Conservation (phyloP, 2,797 vertebrate species). For the Kryptopterus vitreolus region DNA sequence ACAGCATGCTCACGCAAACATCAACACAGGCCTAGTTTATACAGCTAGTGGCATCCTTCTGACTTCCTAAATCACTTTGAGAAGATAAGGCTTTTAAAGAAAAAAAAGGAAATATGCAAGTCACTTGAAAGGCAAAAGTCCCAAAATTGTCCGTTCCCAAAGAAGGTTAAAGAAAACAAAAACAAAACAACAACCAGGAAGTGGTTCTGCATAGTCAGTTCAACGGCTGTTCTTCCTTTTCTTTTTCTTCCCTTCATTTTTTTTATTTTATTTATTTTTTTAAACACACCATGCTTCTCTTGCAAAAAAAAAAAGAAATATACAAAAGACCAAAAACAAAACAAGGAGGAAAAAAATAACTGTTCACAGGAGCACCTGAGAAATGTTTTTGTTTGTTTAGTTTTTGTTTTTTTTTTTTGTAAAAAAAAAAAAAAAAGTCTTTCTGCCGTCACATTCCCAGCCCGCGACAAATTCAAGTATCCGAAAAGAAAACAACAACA, state of each 20-base stretch:
- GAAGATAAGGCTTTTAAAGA: conserved; percentile 72
- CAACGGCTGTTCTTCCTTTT: conserved; percentile 67
- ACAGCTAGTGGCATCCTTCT: neutral
- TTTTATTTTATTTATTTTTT: conserved; percentile 1
- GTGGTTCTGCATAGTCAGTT: conserved; percentile 82
- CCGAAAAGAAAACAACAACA: conserved; percentile 68
- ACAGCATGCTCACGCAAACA: neutral
- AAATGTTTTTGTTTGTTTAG: conserved; percentile 72
- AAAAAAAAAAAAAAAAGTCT: conserved; percentile 69
- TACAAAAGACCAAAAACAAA: conserved; percentile 55
- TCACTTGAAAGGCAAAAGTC: conserved; percentile 62
- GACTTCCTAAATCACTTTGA: neutral
- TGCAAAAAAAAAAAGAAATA: conserved; percentile 58
- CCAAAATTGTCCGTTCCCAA: conserved; percentile 38
- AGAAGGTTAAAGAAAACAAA: conserved; percentile 40
- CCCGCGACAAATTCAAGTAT: conserved; percentile 85
- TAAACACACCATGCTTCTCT: conserved; percentile 64
- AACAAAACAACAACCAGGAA: conserved; percentile 58
- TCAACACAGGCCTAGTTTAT: neutral
- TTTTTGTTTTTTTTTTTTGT: conserved; percentile 60
- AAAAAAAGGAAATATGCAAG: conserved; percentile 50
- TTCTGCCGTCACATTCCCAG: conserved; percentile 76
- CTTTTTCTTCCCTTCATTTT: conserved; percentile 45
- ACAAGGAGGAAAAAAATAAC: conserved; percentile 65
- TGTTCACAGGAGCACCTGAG: conserved; percentile 91